Conservation (phyloP, 2,797 vertebrate genomes). For the Delichon dasypus region DNA sequence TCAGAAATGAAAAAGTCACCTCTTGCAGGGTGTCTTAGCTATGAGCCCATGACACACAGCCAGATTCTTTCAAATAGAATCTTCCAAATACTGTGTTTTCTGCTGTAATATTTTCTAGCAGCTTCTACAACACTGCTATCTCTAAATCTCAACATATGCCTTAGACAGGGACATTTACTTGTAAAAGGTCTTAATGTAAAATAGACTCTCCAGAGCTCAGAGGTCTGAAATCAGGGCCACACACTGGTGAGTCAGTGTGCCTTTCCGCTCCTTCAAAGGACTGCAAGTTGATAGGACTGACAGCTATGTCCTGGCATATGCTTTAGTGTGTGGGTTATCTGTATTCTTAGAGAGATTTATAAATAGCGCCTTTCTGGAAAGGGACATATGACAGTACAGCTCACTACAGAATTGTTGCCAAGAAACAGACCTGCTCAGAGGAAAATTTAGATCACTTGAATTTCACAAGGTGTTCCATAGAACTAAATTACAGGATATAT, state of each 20-base stretch:
- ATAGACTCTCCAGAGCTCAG: neutral
- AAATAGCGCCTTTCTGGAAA: conserved; percentile 62
- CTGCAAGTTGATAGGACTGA: conserved; percentile 17
- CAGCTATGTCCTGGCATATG: conserved; percentile 54
- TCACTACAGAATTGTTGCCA: conserved; percentile 56
- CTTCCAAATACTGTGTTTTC: neutral
- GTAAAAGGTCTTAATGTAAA: neutral
- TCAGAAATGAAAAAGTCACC: neutral
- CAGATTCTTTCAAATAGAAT: neutral
- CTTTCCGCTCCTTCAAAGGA: conserved; percentile 8
- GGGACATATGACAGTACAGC: conserved; percentile 51
- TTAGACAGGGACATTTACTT: neutral
- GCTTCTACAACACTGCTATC: neutral
- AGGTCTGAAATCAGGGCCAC: conserved; percentile 4
- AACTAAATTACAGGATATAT: conserved; percentile 9
- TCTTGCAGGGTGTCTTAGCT: neutral
- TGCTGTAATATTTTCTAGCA: neutral
- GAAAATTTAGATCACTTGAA: conserved; percentile 48
- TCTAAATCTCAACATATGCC: neutral
- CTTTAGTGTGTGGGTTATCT: conserved; percentile 54
- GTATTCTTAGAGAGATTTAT: conserved; percentile 64
- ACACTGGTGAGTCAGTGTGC: neutral
- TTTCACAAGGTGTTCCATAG: conserved; percentile 45
- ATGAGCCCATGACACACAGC: neutral
- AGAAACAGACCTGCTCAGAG: conserved; percentile 54